These are phyloP conservation scores for Goniozus legneri DNA, from an alignment of 1,140 invertebrate species.

Conservation along the genomic window DNA sequence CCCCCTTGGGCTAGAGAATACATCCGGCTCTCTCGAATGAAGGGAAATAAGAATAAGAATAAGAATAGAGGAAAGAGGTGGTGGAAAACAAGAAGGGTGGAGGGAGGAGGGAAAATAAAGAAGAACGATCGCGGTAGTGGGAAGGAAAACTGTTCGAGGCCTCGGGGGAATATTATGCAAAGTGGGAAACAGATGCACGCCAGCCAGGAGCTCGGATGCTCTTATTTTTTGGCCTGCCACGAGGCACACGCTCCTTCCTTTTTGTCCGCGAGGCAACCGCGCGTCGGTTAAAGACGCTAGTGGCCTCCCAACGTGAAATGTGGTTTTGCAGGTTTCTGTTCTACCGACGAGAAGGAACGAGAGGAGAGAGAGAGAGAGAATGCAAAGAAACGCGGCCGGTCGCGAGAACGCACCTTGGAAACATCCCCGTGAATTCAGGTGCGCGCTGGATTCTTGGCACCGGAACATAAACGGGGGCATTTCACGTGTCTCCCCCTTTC, in stretches of 20 bases:
- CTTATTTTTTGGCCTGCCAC: conserved; percentile 21
- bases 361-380: too few relatives aligned
- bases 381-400: conserved; percentile 1
- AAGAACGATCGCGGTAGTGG: conserved; percentile 2
- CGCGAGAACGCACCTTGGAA: conserved; percentile 1
- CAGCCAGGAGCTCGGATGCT: conserved; percentile 21
- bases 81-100: too few relatives aligned
- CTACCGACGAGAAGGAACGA: too few relatives aligned
- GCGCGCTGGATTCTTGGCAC: conserved; percentile 9
- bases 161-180: conserved; percentile 29
- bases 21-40: too few relatives aligned
- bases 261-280: conserved; percentile 1
- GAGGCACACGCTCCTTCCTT: conserved; percentile 11
- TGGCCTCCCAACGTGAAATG: neutral
- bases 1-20: too few relatives aligned
- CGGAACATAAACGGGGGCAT: conserved; percentile 13
- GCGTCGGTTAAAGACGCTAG: conserved; percentile 1
- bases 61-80: too few relatives aligned
- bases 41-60: too few relatives aligned
- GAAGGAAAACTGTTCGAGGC: conserved; percentile 14
- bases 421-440: conserved; percentile 2
- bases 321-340: conserved; percentile 6
- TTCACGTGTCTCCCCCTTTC: neutral
- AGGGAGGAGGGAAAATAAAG: conserved; percentile 9
- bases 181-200: conserved; percentile 33